A percentile compares a stretch with the other conserved stretches of the same genome.
Conservation (phyloP, 2,113 vertebrate species). For the Hemicordylus capensis region DNA sequence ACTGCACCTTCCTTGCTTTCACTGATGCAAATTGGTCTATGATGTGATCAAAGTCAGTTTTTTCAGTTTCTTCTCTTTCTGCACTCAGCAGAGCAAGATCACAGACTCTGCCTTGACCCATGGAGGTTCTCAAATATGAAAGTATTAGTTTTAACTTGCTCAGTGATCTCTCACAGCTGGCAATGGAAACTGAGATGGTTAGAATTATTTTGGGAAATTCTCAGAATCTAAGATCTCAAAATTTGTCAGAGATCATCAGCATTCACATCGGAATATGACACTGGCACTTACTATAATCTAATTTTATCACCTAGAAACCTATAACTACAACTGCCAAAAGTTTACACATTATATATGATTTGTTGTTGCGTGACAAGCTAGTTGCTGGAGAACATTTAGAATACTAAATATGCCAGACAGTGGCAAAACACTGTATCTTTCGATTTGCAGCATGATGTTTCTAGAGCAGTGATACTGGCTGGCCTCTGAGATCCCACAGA, state of each 20-base stretch:
- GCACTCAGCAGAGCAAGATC: no score
- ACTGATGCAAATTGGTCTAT: no score
- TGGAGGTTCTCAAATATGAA: no score
- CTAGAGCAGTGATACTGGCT: constrained; percentile 56
- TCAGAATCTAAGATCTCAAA: not conserved
- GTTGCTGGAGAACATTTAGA: constrained; percentile 57
- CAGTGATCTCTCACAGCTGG: no score
- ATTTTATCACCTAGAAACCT: not conserved
- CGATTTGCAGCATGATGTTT: constrained; percentile 66
- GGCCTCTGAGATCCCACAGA: constrained; percentile 44
- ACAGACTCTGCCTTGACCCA: no score
- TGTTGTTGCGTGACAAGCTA: constrained; percentile 47
- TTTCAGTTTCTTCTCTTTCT: no score
- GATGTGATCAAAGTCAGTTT: no score
- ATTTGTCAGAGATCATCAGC: not conserved
- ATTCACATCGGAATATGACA: not conserved
- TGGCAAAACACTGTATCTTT: constrained; percentile 64
- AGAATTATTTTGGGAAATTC: no score
- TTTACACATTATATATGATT: constrained; percentile 61
- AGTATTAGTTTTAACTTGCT: no score
- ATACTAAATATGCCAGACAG: constrained; percentile 59
- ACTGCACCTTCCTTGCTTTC: no score
- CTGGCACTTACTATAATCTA: no score
- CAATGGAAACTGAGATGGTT: no score
- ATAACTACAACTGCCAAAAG: constrained; percentile 50